Evolutionary conservation across 2,888 invertebrate genomes (phyloP), one percentile per base, ranked within the genome.

Genomic region (Drosophila demipolita): DNA sequence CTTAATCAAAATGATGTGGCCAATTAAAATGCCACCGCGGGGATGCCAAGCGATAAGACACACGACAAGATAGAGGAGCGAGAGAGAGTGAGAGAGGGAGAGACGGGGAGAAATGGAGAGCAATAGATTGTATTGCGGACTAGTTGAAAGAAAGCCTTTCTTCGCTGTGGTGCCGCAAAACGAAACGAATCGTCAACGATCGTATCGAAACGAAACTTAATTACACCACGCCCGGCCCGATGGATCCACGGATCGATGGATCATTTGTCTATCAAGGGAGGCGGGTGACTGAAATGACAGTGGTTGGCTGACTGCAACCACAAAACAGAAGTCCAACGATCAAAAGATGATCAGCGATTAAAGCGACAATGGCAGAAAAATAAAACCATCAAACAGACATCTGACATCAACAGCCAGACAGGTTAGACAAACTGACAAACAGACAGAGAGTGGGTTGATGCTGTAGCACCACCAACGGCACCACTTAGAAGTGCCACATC

Each of bases 1-100:
- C 91, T 91, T 83, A 91, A 91, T 91, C 91, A 91, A 90, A 81
- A 82, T 83, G 82, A 89, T 87, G 87, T 84, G 82, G 78, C 85
- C 87, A 91, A 90, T 91, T 91, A 91, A 91, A 90, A 89, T 81
- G 76, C 75, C 91, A 84, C 91, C 88, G 70, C 80, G 82, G 89
- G 90, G 86, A 72, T 71, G 82, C 84, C 71, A 78, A 76, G 45
- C 70, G 73, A 65, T 72, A 61, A 67, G 62, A 71, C 29, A 29
- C 3, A 63, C 38, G 26, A 29, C 49, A 11, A 26, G 26, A 52
- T n/a, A 32, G 12, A 20, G 20, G 8, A 55, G 53, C 59, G 53
- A 62, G 12, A 29, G 20, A 62, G 57, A 59, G 49, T 62, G 23
- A 33, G 20, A 45, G 23, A 17, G 38, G 9, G 6, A 8, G 26